Evolutionary conservation across 2,888 invertebrate species (phyloP).

Genomic region (Caenorhabditis sp.): DNA sequence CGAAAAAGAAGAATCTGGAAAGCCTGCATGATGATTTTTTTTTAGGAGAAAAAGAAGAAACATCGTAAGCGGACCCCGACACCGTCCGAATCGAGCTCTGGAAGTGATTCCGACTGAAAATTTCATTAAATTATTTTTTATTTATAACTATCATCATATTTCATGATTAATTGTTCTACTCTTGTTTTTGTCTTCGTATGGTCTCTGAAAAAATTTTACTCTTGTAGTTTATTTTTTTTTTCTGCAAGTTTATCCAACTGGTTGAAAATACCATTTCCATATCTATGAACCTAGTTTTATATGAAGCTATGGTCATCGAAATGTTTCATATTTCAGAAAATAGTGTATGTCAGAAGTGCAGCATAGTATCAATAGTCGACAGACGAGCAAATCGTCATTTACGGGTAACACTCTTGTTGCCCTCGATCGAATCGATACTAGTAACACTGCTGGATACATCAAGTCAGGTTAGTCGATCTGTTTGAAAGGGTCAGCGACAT

Average conservation of each 20-base stretch:
- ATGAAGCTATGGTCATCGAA: neutral
- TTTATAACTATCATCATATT: neutral
- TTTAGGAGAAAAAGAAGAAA: conserved; percentile 56
- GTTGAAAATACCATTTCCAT: neutral
- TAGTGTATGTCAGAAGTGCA: conserved; percentile 37
- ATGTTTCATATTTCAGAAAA: neutral
- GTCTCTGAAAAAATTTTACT: neutral
- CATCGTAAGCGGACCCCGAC: conserved; percentile 43
- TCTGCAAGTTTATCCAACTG: neutral
- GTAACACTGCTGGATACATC: conserved; percentile 31
- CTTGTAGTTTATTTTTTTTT: neutral
- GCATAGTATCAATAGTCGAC: neutral
- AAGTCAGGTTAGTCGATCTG: conserved; percentile 22
- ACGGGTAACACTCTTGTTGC: conserved; percentile 40
- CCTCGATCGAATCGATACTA: conserved; percentile 38
- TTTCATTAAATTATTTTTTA: neutral
- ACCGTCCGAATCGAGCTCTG: conserved; percentile 22
- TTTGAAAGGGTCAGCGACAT: too few relatives aligned
- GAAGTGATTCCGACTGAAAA: conserved; percentile 38
- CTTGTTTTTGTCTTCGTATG: neutral
- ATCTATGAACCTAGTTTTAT: conserved; percentile 9
- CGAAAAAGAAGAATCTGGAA: too few relatives aligned
- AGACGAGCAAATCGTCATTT: conserved; percentile 23
- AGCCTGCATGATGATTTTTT: conserved; percentile 10
- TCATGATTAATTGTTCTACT: neutral